phyloP scores from a whole-genome alignment of 2,797 vertebrate species.

The Sebastes minor region DNA sequence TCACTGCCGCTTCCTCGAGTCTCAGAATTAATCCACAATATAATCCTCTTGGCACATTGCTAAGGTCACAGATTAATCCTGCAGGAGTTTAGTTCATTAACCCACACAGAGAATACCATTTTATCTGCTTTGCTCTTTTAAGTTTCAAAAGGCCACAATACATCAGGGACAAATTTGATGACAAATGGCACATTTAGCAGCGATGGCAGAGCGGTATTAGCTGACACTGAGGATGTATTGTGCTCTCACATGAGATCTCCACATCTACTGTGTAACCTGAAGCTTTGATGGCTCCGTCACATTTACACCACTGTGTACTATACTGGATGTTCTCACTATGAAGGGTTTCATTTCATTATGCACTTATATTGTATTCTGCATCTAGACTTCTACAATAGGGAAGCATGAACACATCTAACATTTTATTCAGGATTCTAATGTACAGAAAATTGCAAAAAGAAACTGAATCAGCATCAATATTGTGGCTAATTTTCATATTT shows the following conservation, averaged over 20 bases:
- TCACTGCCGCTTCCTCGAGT: conserved; percentile 20
- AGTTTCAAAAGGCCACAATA: background rate
- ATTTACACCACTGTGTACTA: background rate
- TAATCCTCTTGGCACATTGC: conserved; percentile 61
- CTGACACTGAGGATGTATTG: background rate
- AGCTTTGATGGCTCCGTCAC: background rate
- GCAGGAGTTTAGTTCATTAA: conserved; percentile 57
- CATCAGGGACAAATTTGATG: background rate
- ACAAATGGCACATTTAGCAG: conserved; percentile 8
- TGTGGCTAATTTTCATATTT: background rate
- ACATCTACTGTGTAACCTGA: background rate
- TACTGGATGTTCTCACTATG: background rate
- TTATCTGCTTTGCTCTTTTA: conserved; percentile 11
- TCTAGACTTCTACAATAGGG: background rate
- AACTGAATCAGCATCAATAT: background rate
- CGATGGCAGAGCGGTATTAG: background rate
- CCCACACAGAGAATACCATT: background rate
- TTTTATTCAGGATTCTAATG: background rate
- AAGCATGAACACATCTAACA: background rate
- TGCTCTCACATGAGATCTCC: background rate
- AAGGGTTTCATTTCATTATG: background rate
- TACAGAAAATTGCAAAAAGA: background rate
- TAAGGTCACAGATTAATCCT: conserved; percentile 60
- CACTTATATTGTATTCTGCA: background rate
- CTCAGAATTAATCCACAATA: conserved; percentile 57